phyloP scores from a whole-genome alignment of 2,888 invertebrate species.

The Julus scanicus region DNA sequence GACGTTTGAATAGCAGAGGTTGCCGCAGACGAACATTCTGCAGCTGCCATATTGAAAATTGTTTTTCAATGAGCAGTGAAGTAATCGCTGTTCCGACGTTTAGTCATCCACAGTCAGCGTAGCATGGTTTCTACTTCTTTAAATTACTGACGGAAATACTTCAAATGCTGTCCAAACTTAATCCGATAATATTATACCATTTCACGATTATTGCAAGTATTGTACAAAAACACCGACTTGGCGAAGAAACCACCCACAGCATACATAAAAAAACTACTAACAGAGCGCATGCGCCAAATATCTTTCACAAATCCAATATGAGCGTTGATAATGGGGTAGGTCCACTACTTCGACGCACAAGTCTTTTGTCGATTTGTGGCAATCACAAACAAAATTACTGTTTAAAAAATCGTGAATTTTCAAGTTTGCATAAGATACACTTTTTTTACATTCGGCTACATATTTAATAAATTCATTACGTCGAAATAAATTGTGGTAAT shows the following conservation, averaged over 20 bases:
- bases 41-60: conserved; percentile 53
- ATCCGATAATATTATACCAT: neutral
- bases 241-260: conserved; percentile 19
- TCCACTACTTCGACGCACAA: neutral
- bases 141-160: neutral
- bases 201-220: conserved; percentile 28
- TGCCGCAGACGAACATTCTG: conserved; percentile 48
- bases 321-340: neutral
- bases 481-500: neutral
- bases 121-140: neutral
- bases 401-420: neutral
- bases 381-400: neutral
- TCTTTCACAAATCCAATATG: neutral
- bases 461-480: neutral
- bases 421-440: neutral
- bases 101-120: conserved; percentile 29
- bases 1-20: conserved; percentile 46
- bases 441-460: neutral
- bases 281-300: neutral
- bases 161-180: neutral
- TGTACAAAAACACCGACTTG: conserved; percentile 14
- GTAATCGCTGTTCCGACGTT: conserved; percentile 1
- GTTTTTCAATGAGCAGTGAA: conserved; percentile 40
- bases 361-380: neutral
- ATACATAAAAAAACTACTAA: neutral